Evolutionary conservation across 2,113 vertebrate genomes (phyloP).

Genomic region (Brachyistius frenatus): DNA sequence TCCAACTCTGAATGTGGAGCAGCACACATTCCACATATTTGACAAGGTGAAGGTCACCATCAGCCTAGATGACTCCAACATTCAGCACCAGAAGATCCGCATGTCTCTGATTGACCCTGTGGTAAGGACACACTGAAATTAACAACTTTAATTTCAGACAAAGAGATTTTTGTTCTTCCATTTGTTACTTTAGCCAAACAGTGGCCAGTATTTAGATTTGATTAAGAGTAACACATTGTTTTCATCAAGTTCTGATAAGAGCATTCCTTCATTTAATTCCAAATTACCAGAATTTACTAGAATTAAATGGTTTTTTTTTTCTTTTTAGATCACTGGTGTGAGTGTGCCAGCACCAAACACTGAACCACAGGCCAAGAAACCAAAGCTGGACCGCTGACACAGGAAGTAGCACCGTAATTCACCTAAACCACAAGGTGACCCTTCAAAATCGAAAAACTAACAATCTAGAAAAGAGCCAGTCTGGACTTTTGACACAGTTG

Average conservation of each 20-base stretch:
- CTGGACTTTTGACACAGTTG: not conserved
- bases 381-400: conserved; percentile 85
- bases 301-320: not conserved
- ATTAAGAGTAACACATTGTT: too few species aligned
- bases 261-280: too few species aligned
- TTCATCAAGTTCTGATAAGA: too few species aligned
- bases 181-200: not conserved
- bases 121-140: conserved; percentile 81
- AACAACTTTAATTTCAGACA: not conserved
- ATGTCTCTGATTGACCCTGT: conserved; percentile 93
- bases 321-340: conserved; percentile 86
- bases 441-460: not conserved
- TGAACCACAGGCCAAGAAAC: conserved; percentile 89
- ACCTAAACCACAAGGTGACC: not conserved
- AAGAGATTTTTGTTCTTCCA: not conserved
- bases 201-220: too few species aligned
- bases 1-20: conserved; percentile 89
- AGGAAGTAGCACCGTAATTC: not conserved
- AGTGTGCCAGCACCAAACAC: conserved; percentile 73
- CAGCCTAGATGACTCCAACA: conserved; percentile 92
- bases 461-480: not conserved
- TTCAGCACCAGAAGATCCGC: conserved; percentile 98
- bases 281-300: too few species aligned
- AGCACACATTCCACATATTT: conserved; percentile 90
- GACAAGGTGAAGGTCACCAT: conserved; percentile 95